Evolutionary conservation across 1,140 invertebrate species (phyloP).

Genomic region (Asobara japonica): DNA sequence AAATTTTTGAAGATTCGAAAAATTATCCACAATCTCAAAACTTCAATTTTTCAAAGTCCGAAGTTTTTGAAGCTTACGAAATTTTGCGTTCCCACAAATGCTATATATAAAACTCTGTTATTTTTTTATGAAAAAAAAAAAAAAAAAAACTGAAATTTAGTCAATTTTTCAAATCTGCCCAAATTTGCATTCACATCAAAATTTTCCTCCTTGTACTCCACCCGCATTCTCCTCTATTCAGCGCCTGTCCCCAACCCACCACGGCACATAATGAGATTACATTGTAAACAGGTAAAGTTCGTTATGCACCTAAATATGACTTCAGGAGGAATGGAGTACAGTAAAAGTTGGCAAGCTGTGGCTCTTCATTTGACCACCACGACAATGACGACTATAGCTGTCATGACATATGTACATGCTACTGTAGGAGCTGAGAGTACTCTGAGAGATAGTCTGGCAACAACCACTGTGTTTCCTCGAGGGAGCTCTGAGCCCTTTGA

Average conservation of each 20-base stretch:
- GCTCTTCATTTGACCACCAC: constrained; percentile 36
- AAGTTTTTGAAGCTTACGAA: too few species aligned
- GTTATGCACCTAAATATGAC: background rate
- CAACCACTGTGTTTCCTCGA: constrained; percentile 20
- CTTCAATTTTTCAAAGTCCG: too few species aligned
- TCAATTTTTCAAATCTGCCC: too few species aligned
- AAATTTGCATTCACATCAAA: too few species aligned
- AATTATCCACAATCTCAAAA: too few species aligned
- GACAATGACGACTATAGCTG: constrained; percentile 36
- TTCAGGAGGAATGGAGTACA: constrained; percentile 34
- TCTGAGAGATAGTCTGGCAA: constrained; percentile 20
- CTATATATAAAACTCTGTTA: too few species aligned
- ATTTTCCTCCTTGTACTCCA: background rate
- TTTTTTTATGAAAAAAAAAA: too few species aligned
- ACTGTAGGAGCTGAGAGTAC: constrained; percentile 30
- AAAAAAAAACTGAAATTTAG: too few species aligned
- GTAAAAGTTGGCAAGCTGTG: constrained; percentile 34
- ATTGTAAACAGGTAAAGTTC: background rate
- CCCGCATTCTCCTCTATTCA: background rate
- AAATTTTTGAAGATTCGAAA: too few species aligned
- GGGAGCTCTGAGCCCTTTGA: constrained; percentile 18
- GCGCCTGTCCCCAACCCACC: background rate
- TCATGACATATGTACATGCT: constrained; percentile 37
- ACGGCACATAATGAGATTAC: background rate
- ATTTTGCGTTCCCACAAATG: too few species aligned